Percentiles rank a stretch among this genome's conserved stretches.
Evolutionary conservation across 2,888 invertebrate genomes (phyloP).

Genomic region (Synergus japonicus): DNA sequence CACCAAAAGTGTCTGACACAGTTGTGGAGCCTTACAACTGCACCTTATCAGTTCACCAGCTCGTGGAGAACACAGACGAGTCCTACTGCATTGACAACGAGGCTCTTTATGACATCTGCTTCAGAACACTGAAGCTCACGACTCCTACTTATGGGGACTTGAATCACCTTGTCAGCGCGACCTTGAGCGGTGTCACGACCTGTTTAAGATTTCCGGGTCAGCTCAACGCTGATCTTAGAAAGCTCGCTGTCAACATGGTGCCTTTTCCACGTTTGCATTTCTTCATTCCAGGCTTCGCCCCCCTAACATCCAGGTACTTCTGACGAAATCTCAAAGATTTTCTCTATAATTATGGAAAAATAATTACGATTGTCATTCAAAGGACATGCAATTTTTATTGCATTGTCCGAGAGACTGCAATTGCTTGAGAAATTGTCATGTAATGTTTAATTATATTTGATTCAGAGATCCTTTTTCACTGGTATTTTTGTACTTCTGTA

Average conservation of each 20-base stretch:
- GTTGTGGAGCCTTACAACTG: constrained; percentile 84
- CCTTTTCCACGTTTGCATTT: constrained; percentile 81
- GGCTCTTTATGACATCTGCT: constrained; percentile 83
- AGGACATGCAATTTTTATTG: not conserved
- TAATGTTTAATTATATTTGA: not conserved
- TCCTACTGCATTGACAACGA: constrained; percentile 83
- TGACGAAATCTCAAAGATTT: not conserved
- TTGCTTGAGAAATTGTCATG: constrained; percentile 2
- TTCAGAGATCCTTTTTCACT: not conserved
- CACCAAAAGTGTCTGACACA: constrained; percentile 88
- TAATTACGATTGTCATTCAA: constrained; percentile 9
- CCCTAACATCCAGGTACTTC: constrained; percentile 74
- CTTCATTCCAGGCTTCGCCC: constrained; percentile 80
- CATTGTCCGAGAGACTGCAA: not conserved
- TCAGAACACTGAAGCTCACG: constrained; percentile 81
- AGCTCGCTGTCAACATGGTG: constrained; percentile 85
- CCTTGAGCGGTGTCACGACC: constrained; percentile 80
- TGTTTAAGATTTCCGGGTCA: constrained; percentile 84
- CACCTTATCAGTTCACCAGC: constrained; percentile 81
- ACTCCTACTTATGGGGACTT: constrained; percentile 85
- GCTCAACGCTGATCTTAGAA: constrained; percentile 83
- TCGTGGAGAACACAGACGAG: constrained; percentile 83
- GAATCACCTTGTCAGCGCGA: constrained; percentile 82
- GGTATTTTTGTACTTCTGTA: not conserved
- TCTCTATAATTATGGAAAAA: not conserved